These are phyloP conservation scores for Masnerella sp. DNA, from an alignment of 2,888 invertebrate genomes.

Conservation along the genomic window DNA sequence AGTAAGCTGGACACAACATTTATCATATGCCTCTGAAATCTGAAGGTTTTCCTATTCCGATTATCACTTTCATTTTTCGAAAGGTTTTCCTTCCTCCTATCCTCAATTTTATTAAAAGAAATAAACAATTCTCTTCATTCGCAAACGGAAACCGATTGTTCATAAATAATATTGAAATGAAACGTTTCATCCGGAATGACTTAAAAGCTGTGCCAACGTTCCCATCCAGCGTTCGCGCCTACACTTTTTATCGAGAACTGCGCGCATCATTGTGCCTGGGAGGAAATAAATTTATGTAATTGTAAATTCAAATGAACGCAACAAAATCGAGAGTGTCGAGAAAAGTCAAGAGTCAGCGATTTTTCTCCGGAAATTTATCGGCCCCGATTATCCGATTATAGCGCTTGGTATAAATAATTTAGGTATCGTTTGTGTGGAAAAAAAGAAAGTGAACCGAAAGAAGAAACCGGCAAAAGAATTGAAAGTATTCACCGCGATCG, in stretches of 20 bases:
- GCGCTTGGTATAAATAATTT: slow-evolving; percentile 38
- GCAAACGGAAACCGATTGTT: no score
- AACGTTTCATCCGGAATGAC: no score
- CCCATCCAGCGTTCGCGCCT: slow-evolving; percentile 13
- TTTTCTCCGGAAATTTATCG: slow-evolving; percentile 16
- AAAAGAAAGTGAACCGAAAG: slow-evolving; percentile 52
- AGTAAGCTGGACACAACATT: no score
- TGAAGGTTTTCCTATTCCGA: slow-evolving; percentile 7
- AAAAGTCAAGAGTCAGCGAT: slow-evolving; percentile 24
- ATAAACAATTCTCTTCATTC: no score
- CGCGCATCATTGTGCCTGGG: slow-evolving; percentile 4
- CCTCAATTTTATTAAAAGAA: no score
- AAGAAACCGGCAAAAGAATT: slow-evolving; percentile 36
- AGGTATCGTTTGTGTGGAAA: slow-evolving; percentile 41
- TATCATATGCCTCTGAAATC: slow-evolving; percentile 21
- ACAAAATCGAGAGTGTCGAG: slow-evolving; percentile 44
- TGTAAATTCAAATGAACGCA: slow-evolving; percentile 24
- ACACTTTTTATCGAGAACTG: slow-evolving; percentile 21
- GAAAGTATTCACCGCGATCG: slow-evolving; percentile 43
- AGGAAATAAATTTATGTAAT: slow-evolving; percentile 22
- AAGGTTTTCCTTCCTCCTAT: slow-evolving; percentile 19
- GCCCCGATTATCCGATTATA: slow-evolving; percentile 15
- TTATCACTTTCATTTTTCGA: slow-evolving; percentile 36
- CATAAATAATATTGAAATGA: no score
- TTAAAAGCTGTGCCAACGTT: no score